phyloP scores from a whole-genome alignment of 2,797 vertebrate species.

The Chloroceryle amazona region DNA sequence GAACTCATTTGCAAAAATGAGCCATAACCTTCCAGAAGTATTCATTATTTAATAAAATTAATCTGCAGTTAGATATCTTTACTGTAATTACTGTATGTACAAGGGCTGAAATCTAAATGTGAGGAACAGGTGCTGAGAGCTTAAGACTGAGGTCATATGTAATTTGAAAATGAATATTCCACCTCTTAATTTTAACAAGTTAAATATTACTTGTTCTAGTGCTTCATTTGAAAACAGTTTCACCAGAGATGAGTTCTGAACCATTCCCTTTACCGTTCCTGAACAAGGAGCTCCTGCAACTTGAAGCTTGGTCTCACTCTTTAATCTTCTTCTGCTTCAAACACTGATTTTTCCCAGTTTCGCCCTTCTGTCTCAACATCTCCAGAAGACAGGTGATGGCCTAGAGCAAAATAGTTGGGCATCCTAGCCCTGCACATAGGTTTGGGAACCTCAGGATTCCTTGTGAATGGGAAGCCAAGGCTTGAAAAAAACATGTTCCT shows the following conservation, averaged over 20 bases:
- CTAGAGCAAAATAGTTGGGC: neutral
- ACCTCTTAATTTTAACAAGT: neutral
- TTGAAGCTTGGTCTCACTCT: neutral
- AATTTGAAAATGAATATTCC: neutral
- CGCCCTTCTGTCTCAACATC: neutral
- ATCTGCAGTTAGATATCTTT: conserved; percentile 6
- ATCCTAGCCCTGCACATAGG: rapidly evolving
- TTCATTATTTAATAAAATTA: conserved; percentile 21
- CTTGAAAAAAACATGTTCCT: neutral
- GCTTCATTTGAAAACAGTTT: neutral
- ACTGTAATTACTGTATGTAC: conserved; percentile 4
- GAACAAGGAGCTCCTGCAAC: neutral
- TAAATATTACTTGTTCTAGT: neutral
- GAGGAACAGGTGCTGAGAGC: neutral
- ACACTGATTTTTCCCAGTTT: neutral
- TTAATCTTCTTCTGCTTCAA: neutral
- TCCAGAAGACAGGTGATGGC: neutral
- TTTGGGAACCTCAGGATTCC: neutral
- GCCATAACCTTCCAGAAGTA: neutral
- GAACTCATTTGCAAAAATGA: neutral
- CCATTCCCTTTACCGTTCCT: neutral
- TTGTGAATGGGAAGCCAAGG: neutral
- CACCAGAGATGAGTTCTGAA: neutral
- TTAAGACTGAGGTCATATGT: neutral
- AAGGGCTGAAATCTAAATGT: neutral